These are phyloP conservation scores for Dallia pectoralis DNA, from an alignment of 2,797 vertebrate species.

Conservation along the genomic window DNA sequence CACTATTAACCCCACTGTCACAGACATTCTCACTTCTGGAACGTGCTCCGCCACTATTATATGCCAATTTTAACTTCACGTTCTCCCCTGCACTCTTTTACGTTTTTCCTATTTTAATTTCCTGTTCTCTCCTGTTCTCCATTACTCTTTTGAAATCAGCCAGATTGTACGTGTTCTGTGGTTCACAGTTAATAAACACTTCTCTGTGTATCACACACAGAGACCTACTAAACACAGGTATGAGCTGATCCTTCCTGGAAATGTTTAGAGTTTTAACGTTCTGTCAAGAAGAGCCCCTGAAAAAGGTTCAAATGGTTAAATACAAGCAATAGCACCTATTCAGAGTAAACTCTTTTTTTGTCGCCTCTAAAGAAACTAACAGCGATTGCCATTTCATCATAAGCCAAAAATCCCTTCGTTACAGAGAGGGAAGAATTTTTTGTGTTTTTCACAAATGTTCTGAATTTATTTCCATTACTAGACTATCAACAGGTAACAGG, in stretches of 20 bases:
- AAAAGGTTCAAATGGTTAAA: no score
- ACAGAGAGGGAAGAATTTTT: no score
- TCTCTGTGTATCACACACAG: not conserved
- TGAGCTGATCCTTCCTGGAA: not conserved
- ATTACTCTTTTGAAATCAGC: constrained; percentile 30
- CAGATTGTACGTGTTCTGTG: constrained; percentile 77
- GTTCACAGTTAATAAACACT: constrained; percentile 71
- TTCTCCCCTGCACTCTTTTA: constrained; percentile 6
- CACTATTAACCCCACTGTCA: constrained; percentile 73
- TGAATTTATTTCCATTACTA: no score
- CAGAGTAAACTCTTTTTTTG: no score
- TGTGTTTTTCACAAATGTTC: no score
- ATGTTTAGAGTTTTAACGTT: no score
- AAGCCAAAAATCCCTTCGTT: no score
- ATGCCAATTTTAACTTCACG: not conserved
- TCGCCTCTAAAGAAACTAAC: no score
- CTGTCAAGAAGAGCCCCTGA: not conserved
- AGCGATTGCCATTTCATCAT: no score
- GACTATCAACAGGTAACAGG: no score
- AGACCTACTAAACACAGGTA: not conserved
- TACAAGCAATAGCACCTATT: no score
- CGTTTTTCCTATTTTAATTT: not conserved
- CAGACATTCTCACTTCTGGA: constrained; percentile 71
- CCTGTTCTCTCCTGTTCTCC: not conserved
- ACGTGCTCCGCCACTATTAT: not conserved